phyloP scores from a whole-genome alignment of 35 echinoderm and acorn worm genomes.

The Holothuria glaberrima region DNA sequence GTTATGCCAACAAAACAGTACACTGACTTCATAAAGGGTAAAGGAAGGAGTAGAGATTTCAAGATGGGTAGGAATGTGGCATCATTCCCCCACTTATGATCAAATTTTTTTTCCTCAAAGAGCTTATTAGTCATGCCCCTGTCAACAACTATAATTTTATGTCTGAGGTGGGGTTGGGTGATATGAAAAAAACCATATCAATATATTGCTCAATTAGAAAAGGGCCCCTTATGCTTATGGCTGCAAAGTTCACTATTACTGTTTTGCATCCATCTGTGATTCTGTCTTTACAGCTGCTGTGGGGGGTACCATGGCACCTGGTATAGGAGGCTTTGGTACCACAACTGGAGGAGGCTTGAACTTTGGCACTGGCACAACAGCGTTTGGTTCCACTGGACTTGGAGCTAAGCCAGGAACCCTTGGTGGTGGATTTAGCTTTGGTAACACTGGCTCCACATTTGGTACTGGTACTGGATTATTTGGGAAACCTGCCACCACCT shows the following conservation, averaged over 20 bases:
- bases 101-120: too few relatives aligned
- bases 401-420: constrained; percentile 51
- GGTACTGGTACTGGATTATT: constrained; percentile 50
- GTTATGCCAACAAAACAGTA: too few relatives aligned
- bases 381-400: constrained; percentile 68
- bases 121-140: too few relatives aligned
- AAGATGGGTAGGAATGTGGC: too few relatives aligned
- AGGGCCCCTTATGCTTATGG: neutral
- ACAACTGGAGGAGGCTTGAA: constrained; percentile 29
- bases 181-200: too few relatives aligned
- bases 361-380: constrained; percentile 34
- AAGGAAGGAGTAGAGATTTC: too few relatives aligned
- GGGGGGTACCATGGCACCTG: neutral
- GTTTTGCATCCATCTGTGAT: neutral
- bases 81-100: too few relatives aligned
- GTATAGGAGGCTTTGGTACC: constrained; percentile 18
- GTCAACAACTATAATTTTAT: too few relatives aligned
- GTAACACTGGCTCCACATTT: constrained; percentile 46
- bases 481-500: constrained; percentile 19
- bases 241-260: neutral
- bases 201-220: too few relatives aligned
- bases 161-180: too few relatives aligned
- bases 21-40: too few relatives aligned
- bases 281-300: neutral
- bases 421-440: constrained; percentile 55